Percentiles rank a stretch among this genome's conserved stretches.
phyloP scores from a whole-genome alignment of 2,113 vertebrate species.

The Bambusicola thoracicus region DNA sequence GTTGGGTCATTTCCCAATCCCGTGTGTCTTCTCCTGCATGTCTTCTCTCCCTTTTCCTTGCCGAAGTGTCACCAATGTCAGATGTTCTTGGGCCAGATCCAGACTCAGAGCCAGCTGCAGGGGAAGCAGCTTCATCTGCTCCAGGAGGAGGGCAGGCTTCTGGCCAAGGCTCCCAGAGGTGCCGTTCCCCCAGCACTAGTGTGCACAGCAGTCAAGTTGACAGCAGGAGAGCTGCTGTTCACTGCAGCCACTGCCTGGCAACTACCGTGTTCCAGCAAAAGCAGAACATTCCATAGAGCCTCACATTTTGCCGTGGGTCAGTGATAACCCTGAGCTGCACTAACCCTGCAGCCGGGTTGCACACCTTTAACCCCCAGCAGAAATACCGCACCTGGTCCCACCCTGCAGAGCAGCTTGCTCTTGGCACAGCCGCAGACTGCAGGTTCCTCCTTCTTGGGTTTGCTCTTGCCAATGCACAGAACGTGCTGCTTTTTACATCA shows the following conservation, averaged over 20 bases:
- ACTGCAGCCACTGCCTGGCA: neutral
- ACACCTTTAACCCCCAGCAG: fast-evolving
- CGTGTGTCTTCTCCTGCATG: fast-evolving
- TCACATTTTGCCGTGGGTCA: neutral
- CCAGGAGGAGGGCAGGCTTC: fast-evolving
- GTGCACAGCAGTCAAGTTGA: fast-evolving
- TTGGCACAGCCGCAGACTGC: fast-evolving
- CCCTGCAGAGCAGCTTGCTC: neutral
- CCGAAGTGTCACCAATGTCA: fast-evolving
- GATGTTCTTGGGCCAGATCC: neutral
- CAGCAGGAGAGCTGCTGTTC: fast-evolving
- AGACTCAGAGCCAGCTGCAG: neutral
- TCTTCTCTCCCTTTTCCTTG: fast-evolving
- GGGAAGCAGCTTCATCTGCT: neutral
- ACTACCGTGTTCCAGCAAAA: fast-evolving
- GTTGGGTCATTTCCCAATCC: neutral
- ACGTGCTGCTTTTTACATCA: fast-evolving
- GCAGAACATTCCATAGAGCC: fast-evolving
- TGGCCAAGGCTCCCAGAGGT: fast-evolving
- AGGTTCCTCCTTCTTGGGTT: neutral
- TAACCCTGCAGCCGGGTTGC: neutral
- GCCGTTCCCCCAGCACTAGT: fast-evolving
- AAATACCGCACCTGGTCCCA: neutral
- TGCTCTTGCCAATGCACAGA: fast-evolving
- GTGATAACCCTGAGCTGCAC: fast-evolving